phyloP scores from a whole-genome alignment of 2,797 vertebrate species.

The Petrocephalus sullivani region DNA sequence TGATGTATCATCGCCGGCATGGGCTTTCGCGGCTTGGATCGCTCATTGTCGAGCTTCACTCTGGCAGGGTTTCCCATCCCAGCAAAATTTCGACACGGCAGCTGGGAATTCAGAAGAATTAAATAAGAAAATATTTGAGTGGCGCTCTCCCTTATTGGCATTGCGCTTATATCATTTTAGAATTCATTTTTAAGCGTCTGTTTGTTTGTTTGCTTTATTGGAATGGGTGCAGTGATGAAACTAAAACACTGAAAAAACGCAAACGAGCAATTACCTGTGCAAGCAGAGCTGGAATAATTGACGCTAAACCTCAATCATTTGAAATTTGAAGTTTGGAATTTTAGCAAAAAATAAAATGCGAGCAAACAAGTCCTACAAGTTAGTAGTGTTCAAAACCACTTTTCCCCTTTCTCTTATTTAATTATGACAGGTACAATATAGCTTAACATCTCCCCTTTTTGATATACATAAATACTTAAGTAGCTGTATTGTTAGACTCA shows the following conservation, averaged over 20 bases:
- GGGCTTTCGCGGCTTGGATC: conserved; percentile 56
- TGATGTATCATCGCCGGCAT: conserved; percentile 64
- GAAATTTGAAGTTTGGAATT: neutral
- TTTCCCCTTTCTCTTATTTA: neutral
- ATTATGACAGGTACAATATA: neutral
- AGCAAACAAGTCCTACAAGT: neutral
- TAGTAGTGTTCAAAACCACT: neutral
- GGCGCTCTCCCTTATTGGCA: conserved; percentile 58
- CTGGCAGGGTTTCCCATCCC: conserved; percentile 57
- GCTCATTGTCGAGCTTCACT: conserved; percentile 58
- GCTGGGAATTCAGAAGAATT: conserved; percentile 63
- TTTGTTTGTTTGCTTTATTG: neutral
- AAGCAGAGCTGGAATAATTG: neutral
- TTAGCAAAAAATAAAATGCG: neutral
- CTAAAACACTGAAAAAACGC: conserved; percentile 36
- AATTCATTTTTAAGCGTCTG: neutral
- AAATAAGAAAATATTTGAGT: conserved; percentile 60
- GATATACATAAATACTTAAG: neutral
- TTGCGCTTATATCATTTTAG: conserved; percentile 36
- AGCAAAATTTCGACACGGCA: conserved; percentile 67
- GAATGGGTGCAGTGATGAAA: conserved; percentile 40
- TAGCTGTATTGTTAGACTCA: neutral
- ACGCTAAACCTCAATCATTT: neutral
- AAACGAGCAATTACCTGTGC: neutral
- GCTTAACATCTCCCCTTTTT: neutral